Evolutionary conservation across 1,140 invertebrate species (phyloP).

Genomic region (Bemisia tabaci): DNA sequence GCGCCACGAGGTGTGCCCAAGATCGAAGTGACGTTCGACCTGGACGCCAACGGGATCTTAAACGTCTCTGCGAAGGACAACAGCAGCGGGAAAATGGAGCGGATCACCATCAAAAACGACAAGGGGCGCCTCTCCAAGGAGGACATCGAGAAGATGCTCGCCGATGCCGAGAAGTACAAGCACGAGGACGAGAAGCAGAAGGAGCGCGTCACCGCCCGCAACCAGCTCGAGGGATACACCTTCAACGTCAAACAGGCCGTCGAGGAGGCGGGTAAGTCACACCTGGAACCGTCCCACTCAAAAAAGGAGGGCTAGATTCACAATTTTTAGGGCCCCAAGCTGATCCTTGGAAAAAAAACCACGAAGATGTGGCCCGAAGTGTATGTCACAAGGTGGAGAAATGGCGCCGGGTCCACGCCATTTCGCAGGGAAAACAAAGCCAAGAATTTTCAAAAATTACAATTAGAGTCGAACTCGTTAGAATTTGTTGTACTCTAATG

Average conservation of each 20-base stretch:
- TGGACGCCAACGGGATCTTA: constrained; percentile 56
- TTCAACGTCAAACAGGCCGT: constrained; percentile 48
- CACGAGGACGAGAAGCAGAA: constrained; percentile 40
- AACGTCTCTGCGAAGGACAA: constrained; percentile 43
- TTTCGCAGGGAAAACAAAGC: too few species aligned
- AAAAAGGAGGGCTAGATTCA: too few species aligned
- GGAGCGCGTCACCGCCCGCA: constrained; percentile 45
- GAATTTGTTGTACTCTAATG: too few species aligned
- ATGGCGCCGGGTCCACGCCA: too few species aligned
- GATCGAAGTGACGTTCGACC: constrained; percentile 46
- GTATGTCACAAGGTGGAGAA: too few species aligned
- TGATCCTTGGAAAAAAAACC: too few species aligned
- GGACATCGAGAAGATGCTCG: constrained; percentile 46
- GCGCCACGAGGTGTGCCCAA: constrained; percentile 37
- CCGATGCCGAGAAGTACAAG: constrained; percentile 45
- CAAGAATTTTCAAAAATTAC: too few species aligned
- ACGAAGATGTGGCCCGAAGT: too few species aligned
- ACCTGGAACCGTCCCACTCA: too few species aligned
- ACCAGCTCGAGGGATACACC: constrained; percentile 53
- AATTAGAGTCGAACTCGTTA: too few species aligned
- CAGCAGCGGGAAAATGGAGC: constrained; percentile 37
- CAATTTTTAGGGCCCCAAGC: too few species aligned
- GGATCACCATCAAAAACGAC: constrained; percentile 43
- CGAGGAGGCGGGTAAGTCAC: constrained; percentile 29
- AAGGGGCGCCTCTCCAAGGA: constrained; percentile 39